Evolutionary conservation across 2,113 vertebrate genomes (phyloP), one percentile per base, ranked within the genome.

Genomic region (Bos indicus): DNA sequence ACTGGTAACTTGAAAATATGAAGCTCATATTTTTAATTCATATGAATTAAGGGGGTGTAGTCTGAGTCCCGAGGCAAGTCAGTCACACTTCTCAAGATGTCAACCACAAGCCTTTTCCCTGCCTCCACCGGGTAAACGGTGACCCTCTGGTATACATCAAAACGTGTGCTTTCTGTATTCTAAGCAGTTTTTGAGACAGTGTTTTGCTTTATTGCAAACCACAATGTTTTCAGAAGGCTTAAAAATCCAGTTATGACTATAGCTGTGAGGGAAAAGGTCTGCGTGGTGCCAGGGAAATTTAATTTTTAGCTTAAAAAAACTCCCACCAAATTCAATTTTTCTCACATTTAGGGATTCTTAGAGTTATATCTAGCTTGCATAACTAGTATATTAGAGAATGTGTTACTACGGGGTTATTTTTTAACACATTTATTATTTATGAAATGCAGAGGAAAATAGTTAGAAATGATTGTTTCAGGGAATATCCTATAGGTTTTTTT

Each of bases 361-460:
- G 95, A 97, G 96, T 98, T 98, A 91, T 94, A 98, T 89, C 88
- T 93, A 97, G 90, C 95, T 98, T 98, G 97, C 97, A 98, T 98
- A 98, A 98, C 96, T 96, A 94, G 78, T 90, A 80, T 97, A 96
- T 98, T 90, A 98, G 97, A 98, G 98, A 96, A 97, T 97, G 93
- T 59, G 78, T 95, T 97, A 94, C 89, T 96, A 95, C 1, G 36
- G 91, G 80, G 36, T 98, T 97, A 98, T 98, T 96, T 98, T 98
- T 97, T 56, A 83, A 92, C 46, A 77, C 97, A 96, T 98, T 98
- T 96, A 98, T 99, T 99, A 98, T 99, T 99, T 98, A 98, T 98
- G 98, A 98, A 98, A 95, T 97, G 90, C 92, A 95, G 95, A 97
- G 93, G 94, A 97, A 98, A 98, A 98, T 95, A 98, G 96, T 98